These are phyloP conservation scores for Tetrapedia diversipes DNA, from an alignment of 2,888 invertebrate species.

Conservation along the genomic window DNA sequence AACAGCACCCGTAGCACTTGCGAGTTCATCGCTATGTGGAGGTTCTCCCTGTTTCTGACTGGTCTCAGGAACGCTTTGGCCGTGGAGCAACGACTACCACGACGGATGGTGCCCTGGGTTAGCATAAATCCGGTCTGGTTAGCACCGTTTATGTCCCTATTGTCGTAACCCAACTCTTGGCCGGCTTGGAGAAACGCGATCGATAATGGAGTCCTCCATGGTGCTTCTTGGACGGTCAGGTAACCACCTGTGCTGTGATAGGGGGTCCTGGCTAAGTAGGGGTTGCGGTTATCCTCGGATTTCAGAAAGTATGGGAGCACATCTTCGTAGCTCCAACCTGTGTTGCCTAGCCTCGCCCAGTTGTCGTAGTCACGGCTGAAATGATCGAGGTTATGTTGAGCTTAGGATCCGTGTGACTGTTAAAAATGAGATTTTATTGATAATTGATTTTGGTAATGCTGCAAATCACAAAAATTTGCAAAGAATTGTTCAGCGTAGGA, in stretches of 20 bases:
- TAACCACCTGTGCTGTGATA: slow-evolving; percentile 92
- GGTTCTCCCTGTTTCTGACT: slow-evolving; percentile 89
- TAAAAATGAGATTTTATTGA: too few species aligned
- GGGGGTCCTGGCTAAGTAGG: slow-evolving; percentile 89
- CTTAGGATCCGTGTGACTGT: too few species aligned
- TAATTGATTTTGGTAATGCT: background rate
- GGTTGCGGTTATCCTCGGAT: slow-evolving; percentile 94
- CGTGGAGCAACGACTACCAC: slow-evolving; percentile 93
- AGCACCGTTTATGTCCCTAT: slow-evolving; percentile 92
- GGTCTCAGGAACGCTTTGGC: slow-evolving; percentile 93
- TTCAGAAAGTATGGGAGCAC: slow-evolving; percentile 93
- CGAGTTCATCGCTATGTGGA: slow-evolving; percentile 91
- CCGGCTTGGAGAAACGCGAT: slow-evolving; percentile 93
- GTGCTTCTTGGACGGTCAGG: slow-evolving; percentile 92
- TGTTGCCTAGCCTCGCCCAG: slow-evolving; percentile 93
- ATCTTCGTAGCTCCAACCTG: slow-evolving; percentile 93
- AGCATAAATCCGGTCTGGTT: slow-evolving; percentile 94
- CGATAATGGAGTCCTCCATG: slow-evolving; percentile 92
- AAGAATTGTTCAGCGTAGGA: too few species aligned
- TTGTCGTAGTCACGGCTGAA: slow-evolving; percentile 89
- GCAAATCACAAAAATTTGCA: too few species aligned
- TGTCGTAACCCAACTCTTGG: slow-evolving; percentile 91
- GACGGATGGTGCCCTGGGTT: slow-evolving; percentile 92
- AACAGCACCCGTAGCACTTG: slow-evolving; percentile 91
- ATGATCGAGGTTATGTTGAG: background rate